A percentile compares a stretch with the other conserved stretches of the same genome.
Conservation (phyloP, 2,113 vertebrate genomes). For the Felis chaus region DNA sequence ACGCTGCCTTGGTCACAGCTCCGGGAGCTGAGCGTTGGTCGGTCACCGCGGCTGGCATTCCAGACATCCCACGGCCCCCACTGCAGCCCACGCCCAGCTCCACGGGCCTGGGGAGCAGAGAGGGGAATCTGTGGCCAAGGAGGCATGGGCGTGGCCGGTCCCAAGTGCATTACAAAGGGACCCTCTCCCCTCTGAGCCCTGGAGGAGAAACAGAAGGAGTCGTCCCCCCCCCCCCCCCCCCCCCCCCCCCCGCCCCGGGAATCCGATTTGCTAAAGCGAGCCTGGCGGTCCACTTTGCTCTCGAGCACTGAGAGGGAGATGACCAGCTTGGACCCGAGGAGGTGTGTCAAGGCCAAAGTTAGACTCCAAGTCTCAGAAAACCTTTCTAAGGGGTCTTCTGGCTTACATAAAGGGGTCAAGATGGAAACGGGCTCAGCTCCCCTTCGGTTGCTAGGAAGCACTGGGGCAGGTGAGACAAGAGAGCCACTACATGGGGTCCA, state of each 20-base stretch:
- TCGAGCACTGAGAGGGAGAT: background rate
- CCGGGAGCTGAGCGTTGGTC: background rate
- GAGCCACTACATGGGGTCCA: background rate
- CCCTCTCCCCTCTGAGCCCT: background rate
- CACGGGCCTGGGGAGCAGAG: accelerated
- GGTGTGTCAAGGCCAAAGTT: background rate
- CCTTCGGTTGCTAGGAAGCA: accelerated
- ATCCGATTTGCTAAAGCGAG: background rate
- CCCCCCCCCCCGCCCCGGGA: background rate
- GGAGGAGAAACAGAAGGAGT: background rate
- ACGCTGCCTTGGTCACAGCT: background rate
- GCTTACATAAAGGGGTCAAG: background rate
- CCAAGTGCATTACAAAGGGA: background rate
- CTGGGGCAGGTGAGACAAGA: background rate
- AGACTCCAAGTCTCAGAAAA: background rate
- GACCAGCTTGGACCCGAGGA: background rate
- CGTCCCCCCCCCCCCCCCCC: too few relatives aligned
- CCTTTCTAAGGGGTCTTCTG: background rate
- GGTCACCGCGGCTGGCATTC: slow-evolving; percentile 53
- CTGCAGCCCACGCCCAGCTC: slow-evolving; percentile 57
- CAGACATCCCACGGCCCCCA: slow-evolving; percentile 35
- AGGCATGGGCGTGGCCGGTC: background rate
- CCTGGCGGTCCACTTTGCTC: background rate
- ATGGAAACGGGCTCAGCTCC: background rate
- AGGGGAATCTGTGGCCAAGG: background rate